phyloP scores from a whole-genome alignment of 92 coral and sea anemone species.

The Epizoanthus scotinus region DNA sequence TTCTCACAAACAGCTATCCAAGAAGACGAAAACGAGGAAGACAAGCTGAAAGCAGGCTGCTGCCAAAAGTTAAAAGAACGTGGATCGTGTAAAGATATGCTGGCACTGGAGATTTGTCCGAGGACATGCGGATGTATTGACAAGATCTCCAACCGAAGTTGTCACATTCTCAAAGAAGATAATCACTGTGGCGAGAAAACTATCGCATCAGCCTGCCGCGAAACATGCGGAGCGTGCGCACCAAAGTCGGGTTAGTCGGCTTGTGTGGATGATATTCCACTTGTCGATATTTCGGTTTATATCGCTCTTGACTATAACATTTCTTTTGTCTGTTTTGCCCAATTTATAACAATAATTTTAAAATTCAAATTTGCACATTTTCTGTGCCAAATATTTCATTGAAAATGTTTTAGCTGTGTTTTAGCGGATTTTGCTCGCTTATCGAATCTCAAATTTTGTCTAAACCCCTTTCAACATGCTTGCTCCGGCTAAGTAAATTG shows the following conservation, averaged over 20 bases:
- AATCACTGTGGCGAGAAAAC: not conserved
- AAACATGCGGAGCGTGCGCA: not conserved
- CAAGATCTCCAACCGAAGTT: not conserved
- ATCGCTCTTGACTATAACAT: no score
- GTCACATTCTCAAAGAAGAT: not conserved
- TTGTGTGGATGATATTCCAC: not conserved
- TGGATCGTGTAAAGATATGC: not conserved
- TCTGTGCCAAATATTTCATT: no score
- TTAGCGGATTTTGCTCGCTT: no score
- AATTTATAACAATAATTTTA: no score
- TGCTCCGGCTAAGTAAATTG: no score
- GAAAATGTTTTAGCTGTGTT: no score
- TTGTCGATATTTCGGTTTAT: no score
- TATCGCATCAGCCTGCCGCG: slow-evolving; percentile 9
- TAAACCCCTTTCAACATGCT: no score
- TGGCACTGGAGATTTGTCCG: slow-evolving; percentile 9
- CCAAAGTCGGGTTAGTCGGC: not conserved
- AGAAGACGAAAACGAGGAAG: not conserved
- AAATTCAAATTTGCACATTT: no score
- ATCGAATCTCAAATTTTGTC: no score
- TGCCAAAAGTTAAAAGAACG: slow-evolving; percentile 3
- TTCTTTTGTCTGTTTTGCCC: no score
- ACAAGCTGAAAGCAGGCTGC: not conserved
- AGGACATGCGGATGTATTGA: slow-evolving; percentile 1
- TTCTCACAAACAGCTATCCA: not conserved